These are phyloP conservation scores for Oxytorus armatus DNA, from an alignment of 2,888 invertebrate species.

Conservation along the genomic window DNA sequence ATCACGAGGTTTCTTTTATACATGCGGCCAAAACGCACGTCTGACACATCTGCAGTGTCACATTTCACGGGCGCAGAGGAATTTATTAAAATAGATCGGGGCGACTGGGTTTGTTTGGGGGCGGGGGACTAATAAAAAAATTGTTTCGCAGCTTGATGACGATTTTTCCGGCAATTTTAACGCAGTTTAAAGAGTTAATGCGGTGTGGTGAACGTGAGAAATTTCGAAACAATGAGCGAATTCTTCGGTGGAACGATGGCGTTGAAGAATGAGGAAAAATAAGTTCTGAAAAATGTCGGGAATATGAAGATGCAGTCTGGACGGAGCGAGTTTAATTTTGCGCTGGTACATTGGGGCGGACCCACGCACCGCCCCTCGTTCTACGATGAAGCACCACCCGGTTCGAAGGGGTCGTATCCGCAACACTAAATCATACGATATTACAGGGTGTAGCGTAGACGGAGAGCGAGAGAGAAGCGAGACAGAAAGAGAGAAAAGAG, in stretches of 20 bases:
- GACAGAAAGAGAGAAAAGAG: slow-evolving; percentile 23
- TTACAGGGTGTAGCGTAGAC: slow-evolving; percentile 75
- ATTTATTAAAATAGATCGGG: too few relatives aligned
- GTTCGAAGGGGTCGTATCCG: slow-evolving; percentile 80
- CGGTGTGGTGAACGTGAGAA: neutral
- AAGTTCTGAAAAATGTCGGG: slow-evolving; percentile 23
- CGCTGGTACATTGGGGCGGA: slow-evolving; percentile 66
- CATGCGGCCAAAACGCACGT: too few relatives aligned
- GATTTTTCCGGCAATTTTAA: slow-evolving; percentile 14
- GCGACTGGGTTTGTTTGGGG: neutral
- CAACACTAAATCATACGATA: slow-evolving; percentile 83
- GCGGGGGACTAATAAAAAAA: too few relatives aligned
- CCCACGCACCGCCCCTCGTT: slow-evolving; percentile 58
- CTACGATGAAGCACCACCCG: slow-evolving; percentile 65
- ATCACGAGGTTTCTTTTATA: neutral
- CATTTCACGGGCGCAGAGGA: too few relatives aligned
- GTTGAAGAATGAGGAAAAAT: slow-evolving; percentile 36
- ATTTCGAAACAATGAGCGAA: slow-evolving; percentile 8
- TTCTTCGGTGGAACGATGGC: slow-evolving; percentile 2
- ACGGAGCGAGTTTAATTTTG: slow-evolving; percentile 80
- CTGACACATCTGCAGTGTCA: too few relatives aligned
- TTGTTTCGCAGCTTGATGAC: neutral
- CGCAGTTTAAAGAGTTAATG: neutral
- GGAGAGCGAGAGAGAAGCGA: slow-evolving; percentile 18
- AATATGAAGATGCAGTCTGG: slow-evolving; percentile 59